phyloP scores from a whole-genome alignment of 1,140 invertebrate genomes.

The Anastrepha ludens region DNA sequence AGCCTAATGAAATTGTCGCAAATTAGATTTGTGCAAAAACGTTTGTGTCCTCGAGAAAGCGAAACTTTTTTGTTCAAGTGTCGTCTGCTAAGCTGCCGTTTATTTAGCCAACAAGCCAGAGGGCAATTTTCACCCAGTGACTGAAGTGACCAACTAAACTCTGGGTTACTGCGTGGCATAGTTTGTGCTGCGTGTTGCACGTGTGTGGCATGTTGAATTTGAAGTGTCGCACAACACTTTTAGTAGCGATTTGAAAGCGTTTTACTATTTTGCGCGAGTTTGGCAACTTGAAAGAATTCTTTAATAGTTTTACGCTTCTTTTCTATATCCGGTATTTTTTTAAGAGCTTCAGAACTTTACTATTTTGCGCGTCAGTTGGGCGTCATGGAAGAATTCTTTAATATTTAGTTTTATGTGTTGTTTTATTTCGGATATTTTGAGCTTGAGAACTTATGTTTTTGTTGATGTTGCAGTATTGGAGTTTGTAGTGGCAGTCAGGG shows the following conservation, averaged over 20 bases:
- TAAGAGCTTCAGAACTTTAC: too few species aligned
- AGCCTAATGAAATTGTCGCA: constrained; percentile 50
- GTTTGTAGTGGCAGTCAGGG: too few species aligned
- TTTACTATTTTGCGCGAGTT: constrained; percentile 26
- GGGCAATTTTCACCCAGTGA: not conserved
- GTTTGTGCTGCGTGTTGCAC: constrained; percentile 40
- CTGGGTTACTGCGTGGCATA: constrained; percentile 5
- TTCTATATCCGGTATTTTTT: not conserved
- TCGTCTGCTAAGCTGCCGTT: not conserved
- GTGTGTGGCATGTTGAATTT: constrained; percentile 36
- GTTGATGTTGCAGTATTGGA: too few species aligned
- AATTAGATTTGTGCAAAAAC: constrained; percentile 42
- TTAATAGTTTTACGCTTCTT: not conserved
- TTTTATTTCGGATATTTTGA: too few species aligned
- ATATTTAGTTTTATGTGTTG: too few species aligned
- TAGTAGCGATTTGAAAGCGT: constrained; percentile 46
- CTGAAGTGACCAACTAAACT: constrained; percentile 17
- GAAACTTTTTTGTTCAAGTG: constrained; percentile 24
- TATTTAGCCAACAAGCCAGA: not conserved
- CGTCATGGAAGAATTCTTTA: too few species aligned
- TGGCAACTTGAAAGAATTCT: not conserved
- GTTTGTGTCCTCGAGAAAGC: constrained; percentile 28
- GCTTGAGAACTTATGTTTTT: too few species aligned
- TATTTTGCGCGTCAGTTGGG: too few species aligned
- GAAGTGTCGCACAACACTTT: constrained; percentile 23